Conservation (phyloP, 2,797 vertebrate genomes). For the Trachops cirrhosus region DNA sequence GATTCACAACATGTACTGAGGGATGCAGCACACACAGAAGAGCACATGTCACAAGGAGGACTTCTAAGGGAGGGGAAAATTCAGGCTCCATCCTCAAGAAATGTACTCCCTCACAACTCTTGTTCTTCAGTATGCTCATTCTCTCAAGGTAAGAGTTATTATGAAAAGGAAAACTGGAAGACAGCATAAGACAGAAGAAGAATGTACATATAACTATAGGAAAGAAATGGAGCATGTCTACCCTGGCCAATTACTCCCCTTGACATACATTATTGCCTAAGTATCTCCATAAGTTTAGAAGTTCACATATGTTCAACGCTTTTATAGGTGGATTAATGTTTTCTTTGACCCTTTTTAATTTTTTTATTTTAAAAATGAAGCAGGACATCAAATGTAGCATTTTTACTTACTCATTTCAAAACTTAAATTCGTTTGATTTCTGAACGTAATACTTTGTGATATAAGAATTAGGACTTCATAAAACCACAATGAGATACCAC, state of each 20-base stretch:
- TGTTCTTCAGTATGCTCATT: neutral
- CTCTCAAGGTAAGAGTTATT: neutral
- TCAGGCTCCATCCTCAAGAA: neutral
- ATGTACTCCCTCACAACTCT: neutral
- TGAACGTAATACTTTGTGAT: neutral
- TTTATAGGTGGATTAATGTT: neutral
- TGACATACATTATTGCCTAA: neutral
- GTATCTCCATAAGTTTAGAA: neutral
- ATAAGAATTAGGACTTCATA: neutral
- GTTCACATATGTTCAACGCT: neutral
- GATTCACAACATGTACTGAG: neutral
- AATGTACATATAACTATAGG: neutral
- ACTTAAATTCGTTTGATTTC: constrained; percentile 28
- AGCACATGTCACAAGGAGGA: neutral
- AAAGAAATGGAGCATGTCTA: neutral
- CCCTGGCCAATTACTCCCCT: neutral
- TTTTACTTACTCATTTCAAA: constrained; percentile 47
- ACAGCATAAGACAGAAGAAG: neutral
- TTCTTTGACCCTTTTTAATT: constrained; percentile 12
- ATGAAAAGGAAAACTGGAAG: neutral
- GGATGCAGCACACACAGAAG: neutral
- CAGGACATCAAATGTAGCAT: neutral
- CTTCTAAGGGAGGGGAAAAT: neutral
- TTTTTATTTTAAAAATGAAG: constrained; percentile 37
- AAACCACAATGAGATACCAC: too few species aligned